phyloP scores from a whole-genome alignment of 2,113 vertebrate genomes.

The Monopterus albus region DNA sequence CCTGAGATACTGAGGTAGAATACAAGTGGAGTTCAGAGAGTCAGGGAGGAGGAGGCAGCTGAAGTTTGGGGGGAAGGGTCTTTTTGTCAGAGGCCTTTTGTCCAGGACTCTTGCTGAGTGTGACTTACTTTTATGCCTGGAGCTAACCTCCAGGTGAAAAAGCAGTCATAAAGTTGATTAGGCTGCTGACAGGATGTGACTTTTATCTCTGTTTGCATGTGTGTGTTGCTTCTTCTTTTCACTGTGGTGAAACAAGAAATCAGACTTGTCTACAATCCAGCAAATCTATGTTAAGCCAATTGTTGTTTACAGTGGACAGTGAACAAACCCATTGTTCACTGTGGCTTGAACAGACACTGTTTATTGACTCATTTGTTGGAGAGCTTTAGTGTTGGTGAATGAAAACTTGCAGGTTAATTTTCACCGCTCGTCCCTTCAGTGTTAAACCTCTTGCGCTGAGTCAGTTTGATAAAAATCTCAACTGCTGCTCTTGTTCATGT shows the following conservation, averaged over 20 bases:
- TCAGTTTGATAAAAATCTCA: constrained; percentile 33
- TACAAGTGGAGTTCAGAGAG: constrained; percentile 9
- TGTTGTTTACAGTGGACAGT: neutral
- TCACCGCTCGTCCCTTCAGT: constrained; percentile 22
- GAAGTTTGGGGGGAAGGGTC: constrained; percentile 27
- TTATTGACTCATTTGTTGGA: neutral
- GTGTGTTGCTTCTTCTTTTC: constrained; percentile 1
- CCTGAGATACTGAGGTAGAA: constrained; percentile 10
- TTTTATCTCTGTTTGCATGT: constrained; percentile 31
- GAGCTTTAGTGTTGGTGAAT: neutral
- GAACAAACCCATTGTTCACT: constrained; percentile 41
- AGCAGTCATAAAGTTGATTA: constrained; percentile 64
- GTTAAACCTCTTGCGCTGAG: constrained; percentile 35
- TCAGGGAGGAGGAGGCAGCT: constrained; percentile 1
- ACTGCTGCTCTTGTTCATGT: constrained; percentile 3
- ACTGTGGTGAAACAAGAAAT: constrained; percentile 23
- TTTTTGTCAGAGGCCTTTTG: constrained; percentile 52
- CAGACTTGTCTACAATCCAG: neutral
- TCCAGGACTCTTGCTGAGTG: constrained; percentile 57
- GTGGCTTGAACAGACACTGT: constrained; percentile 34
- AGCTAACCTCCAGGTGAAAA: constrained; percentile 68
- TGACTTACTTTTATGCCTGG: constrained; percentile 47
- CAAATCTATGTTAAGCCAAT: neutral
- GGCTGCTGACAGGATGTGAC: constrained; percentile 65
- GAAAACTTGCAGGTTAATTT: constrained; percentile 48